These are phyloP conservation scores for Sebastes kiyomatsui DNA, from an alignment of 2,797 vertebrate species.

Conservation along the genomic window DNA sequence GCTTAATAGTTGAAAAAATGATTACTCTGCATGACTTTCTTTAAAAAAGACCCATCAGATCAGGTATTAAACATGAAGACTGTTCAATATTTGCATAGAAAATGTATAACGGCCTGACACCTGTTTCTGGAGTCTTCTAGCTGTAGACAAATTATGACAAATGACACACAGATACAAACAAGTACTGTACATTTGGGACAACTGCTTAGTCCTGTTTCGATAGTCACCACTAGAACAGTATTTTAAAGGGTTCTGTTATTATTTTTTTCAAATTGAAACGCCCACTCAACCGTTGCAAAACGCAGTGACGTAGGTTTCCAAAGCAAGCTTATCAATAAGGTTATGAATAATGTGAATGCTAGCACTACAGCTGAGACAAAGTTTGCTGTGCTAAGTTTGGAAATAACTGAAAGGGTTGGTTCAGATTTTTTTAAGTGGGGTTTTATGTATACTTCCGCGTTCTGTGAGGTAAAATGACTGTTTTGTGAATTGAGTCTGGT, in stretches of 20 bases:
- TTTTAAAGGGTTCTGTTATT: not conserved
- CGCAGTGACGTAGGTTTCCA: too few species aligned
- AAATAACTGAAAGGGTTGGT: too few species aligned
- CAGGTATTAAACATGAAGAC: not conserved
- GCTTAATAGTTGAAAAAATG: not conserved
- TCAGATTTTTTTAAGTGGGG: too few species aligned
- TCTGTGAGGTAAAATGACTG: too few species aligned
- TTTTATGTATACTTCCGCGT: too few species aligned
- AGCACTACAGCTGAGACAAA: too few species aligned
- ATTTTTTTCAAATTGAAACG: too few species aligned
- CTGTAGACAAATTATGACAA: conserved; percentile 2
- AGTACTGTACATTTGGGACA: not conserved
- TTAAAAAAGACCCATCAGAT: not conserved
- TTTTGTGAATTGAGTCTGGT: too few species aligned
- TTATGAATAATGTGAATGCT: too few species aligned
- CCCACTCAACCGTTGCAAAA: too few species aligned
- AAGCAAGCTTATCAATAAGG: too few species aligned
- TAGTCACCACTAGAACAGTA: not conserved
- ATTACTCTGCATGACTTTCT: not conserved
- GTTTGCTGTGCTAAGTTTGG: too few species aligned
- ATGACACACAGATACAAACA: conserved; percentile 16
- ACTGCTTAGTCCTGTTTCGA: conserved; percentile 23
- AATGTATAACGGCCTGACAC: not conserved
- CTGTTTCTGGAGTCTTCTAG: conserved; percentile 5
- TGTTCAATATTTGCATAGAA: conserved; percentile 25